Conservation (phyloP, 2,797 vertebrate genomes). For the Petrocephalus schoutedeni region DNA sequence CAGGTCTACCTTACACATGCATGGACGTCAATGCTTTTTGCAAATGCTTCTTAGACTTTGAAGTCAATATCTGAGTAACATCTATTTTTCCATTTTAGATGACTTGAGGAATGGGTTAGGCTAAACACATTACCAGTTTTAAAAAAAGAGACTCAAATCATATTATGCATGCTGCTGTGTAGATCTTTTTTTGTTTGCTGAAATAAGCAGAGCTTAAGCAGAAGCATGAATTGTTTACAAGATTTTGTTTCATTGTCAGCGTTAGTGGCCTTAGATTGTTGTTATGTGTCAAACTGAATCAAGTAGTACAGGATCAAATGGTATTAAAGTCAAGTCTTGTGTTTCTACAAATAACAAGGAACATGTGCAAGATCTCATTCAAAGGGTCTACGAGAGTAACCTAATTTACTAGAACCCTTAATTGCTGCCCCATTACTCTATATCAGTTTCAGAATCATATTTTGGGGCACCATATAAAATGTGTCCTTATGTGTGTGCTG, state of each 20-base stretch:
- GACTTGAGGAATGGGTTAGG: conserved; percentile 15
- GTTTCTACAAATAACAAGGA: conserved; percentile 62
- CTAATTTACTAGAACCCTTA: conserved; percentile 63
- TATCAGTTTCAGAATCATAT: conserved; percentile 56
- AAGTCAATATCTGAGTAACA: not conserved
- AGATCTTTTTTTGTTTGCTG: conserved; percentile 34
- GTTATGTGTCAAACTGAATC: conserved; percentile 62
- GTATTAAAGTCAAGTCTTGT: conserved; percentile 59
- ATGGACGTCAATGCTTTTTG: not conserved
- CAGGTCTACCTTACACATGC: not conserved
- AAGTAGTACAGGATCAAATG: conserved; percentile 57
- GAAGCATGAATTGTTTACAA: conserved; percentile 59
- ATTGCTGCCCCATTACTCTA: conserved; percentile 52
- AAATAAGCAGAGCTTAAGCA: conserved; percentile 52
- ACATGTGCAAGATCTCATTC: conserved; percentile 51
- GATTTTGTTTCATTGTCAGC: conserved; percentile 59
- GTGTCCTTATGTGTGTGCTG: conserved; percentile 29
- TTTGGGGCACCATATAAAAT: conserved; percentile 49
- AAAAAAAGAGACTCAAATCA: conserved; percentile 42
- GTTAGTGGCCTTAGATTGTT: conserved; percentile 57
- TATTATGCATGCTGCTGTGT: conserved; percentile 45
- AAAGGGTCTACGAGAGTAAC: conserved; percentile 38
- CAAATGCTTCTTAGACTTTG: not conserved
- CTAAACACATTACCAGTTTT: conserved; percentile 24
- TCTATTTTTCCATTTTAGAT: conserved; percentile 36